Conservation (phyloP, 2,888 invertebrate genomes). For the Volucella bombylans region DNA sequence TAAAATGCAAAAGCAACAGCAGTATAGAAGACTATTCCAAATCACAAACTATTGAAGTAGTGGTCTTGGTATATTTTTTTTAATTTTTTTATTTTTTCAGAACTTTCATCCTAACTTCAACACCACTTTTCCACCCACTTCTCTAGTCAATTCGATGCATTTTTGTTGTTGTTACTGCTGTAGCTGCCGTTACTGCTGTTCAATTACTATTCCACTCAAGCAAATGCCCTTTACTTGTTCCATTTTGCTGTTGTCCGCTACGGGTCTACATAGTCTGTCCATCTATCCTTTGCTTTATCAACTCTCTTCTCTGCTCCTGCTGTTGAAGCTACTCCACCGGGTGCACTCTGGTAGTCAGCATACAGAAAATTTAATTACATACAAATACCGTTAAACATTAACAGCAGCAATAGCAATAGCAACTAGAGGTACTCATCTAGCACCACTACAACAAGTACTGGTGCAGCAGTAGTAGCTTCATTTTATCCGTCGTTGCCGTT, state of each 20-base stretch:
- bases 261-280: slow-evolving; percentile 15
- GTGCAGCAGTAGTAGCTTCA: slow-evolving; percentile 34
- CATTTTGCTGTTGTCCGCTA: slow-evolving; percentile 24
- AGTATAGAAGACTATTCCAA: slow-evolving; percentile 25
- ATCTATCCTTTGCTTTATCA: slow-evolving; percentile 4
- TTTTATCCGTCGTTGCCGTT: slow-evolving; percentile 66
- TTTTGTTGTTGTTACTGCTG: slow-evolving; percentile 53
- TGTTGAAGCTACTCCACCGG: background rate
- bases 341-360: slow-evolving; percentile 65
- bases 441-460: background rate
- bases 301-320: slow-evolving; percentile 23
- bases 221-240: slow-evolving; percentile 55
- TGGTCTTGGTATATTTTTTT: too few relatives aligned
- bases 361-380: slow-evolving; percentile 80
- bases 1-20: slow-evolving; percentile 50
- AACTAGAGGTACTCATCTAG: slow-evolving; percentile 20
- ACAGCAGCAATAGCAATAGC: slow-evolving; percentile 33
- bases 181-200: slow-evolving; percentile 36
- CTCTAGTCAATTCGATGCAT: slow-evolving; percentile 10
- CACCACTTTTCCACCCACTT: slow-evolving; percentile 7
- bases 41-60: background rate
- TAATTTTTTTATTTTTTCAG: too few relatives aligned
- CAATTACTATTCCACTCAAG: slow-evolving; percentile 68
- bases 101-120: slow-evolving; percentile 2
- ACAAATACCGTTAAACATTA: slow-evolving; percentile 78